Base-by-base conservation (phyloP, 2,797 vertebrate species). In the Buceros bicornis region DNA sequence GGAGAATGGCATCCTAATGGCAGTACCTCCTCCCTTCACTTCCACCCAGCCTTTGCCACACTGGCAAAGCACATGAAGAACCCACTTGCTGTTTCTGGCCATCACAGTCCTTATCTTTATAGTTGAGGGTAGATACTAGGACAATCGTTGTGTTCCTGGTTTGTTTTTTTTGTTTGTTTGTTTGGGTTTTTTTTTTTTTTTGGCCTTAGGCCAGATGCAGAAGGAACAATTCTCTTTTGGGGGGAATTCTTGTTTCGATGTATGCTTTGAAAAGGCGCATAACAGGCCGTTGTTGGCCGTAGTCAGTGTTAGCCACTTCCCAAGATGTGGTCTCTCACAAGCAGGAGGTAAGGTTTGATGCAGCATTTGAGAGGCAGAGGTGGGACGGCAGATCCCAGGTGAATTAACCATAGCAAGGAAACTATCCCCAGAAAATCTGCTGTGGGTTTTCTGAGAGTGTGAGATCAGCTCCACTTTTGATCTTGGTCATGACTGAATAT, bases 301-400 rank as follows among this genome's bases (percentile, higher is more conserved):
- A 11, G 14, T 76, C 31, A 22, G 13, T 16, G 7, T 87, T 58
- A 64, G 19, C 40, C 21, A 1, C 48, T 90, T 88, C 62, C 61
- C 0, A 0, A 48, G 42, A 25, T 0, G 0, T 25, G 2, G 7
- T 50, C 58, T 81, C 0, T 4, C 3, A 0, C 19, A 29, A 66
- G 35, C 33, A 67, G 54, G 35, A 47, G 33, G 16, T 33, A 15
- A 9, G 22, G 57, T 87, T 42, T 82, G 60, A 25, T 64, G 45
- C 4, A 13, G 31, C 37, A 40, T 40, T 40, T 35, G 47, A 67
- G 64, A 81, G 77, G n/a, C 29, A 62, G 73, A 69, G 16, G 37
- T 69, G 53, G 53, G 54, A 51, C 1, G 4, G 47, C 66, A 88
- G 47, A 65, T 86, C 58, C 47, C 18, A 25, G 54, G 11, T 65